Base-by-base conservation (phyloP, 2,888 invertebrate species). In the Lasioglossum morio region DNA sequence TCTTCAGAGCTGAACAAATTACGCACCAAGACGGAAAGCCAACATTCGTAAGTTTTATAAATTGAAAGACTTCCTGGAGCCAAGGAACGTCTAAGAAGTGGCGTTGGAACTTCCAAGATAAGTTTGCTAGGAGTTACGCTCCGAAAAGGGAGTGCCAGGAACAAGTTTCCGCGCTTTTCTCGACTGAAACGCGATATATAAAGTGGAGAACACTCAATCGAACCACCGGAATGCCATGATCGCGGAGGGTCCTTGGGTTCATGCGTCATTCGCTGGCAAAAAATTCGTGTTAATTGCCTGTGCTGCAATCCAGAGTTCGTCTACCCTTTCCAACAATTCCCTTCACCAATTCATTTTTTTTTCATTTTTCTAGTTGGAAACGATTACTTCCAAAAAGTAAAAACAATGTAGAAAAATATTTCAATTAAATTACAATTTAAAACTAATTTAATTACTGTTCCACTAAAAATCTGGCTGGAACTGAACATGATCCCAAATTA, bases 171-270 rank as follows among this genome's bases (percentile, higher is more conserved):
- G 27, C 63, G 63, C 30, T 63, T 30, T 63, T 27, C 63, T 27
- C 66, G 10, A 37, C 34, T 34, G 37, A 69, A 69, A 30, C 66
- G 23, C 66, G 23, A n/a, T n/a, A 57, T 12, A 12, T 57, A 57
- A 37, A 66, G 8, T 8, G 66, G 2, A 37, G 19, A 66, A 10
- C 19, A 19, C 34, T 16, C 37, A 34, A 34, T 34, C 19, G 66
- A 30, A 27, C 5, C 14, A 30, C 16, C 5, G 30, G 63, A n/a
- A 48, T 63, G 63, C 27, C 63, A 63, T 63, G 14, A 63, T 27
- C 63, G 63, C 14, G 30, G 8, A 48, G 48, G 23, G 53, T 79
- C 86, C 81, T 86, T 83, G 76, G 79, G 70, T 78, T 70, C 43
- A 43, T 81, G 78, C 48, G 34, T 76, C 48, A 76, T 12, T 53